These are phyloP conservation scores for Manis javanica DNA, from an alignment of 2,797 vertebrate species.

Conservation along the genomic window DNA sequence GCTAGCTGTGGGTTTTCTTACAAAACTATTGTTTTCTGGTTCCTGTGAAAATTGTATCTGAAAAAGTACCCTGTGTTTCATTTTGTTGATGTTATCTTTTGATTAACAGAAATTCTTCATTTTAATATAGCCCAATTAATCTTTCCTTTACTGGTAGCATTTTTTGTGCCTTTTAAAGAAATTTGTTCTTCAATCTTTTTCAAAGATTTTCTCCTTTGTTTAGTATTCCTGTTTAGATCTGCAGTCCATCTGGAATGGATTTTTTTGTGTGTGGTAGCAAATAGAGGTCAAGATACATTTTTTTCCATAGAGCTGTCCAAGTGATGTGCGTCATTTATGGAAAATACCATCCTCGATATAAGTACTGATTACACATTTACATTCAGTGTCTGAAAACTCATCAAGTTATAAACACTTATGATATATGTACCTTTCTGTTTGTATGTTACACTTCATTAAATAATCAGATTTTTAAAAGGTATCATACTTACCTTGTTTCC, in stretches of 20 bases:
- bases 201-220: not conserved
- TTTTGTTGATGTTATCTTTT: not conserved
- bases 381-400: constrained; percentile 20
- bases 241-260: not conserved
- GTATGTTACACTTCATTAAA: not conserved
- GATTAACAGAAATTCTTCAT: not conserved
- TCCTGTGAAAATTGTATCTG: not conserved
- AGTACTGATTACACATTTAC: not conserved
- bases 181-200: not conserved
- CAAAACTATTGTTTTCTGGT: not conserved
- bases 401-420: not conserved
- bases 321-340: not conserved
- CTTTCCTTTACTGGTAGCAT: not conserved
- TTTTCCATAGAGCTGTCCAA: not conserved
- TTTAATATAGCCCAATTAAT: not conserved
- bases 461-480: not conserved
- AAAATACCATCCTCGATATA: not conserved
- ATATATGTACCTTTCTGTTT: not conserved
- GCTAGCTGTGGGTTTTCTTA: not conserved
- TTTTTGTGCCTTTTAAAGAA: not conserved
- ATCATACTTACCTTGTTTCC: not conserved
- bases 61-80: not conserved
- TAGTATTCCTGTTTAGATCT: not conserved
- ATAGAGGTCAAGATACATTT: not conserved
- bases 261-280: not conserved